Conservation (phyloP, 2,797 vertebrate genomes). For the Xiphophorus birchmanni region DNA sequence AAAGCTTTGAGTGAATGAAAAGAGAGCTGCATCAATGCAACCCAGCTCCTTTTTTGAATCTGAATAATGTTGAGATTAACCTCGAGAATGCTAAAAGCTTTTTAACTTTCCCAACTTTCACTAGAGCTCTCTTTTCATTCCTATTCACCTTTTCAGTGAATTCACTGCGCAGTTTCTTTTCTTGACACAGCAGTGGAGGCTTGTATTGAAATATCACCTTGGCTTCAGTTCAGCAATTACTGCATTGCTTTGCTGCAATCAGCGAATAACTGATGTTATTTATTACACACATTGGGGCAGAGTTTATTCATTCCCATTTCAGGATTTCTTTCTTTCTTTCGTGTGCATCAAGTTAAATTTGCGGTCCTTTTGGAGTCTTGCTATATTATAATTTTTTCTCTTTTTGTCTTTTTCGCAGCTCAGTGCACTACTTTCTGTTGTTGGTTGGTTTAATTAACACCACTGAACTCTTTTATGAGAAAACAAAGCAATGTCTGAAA, state of each 20-base stretch:
- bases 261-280: neutral
- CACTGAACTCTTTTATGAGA: neutral
- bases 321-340: neutral
- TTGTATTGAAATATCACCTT: neutral
- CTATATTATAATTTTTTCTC: neutral
- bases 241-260: neutral
- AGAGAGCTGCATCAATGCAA: neutral
- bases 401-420: neutral
- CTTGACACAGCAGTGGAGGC: neutral
- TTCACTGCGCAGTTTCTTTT: neutral
- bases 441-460: neutral
- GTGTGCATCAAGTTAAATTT: neutral
- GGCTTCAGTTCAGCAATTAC: neutral
- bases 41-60: neutral
- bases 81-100: neutral
- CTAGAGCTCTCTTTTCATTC: neutral
- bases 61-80: neutral
- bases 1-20: neutral
- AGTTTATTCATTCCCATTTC: neutral
- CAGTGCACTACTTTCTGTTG: neutral
- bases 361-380: neutral
- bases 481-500: neutral
- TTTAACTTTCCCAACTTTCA: slow-evolving; percentile 1
- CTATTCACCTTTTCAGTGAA: slow-evolving; percentile 4
- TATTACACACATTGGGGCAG: neutral